phyloP scores from a whole-genome alignment of 2,797 vertebrate species.

The Labroides dimidiatus region DNA sequence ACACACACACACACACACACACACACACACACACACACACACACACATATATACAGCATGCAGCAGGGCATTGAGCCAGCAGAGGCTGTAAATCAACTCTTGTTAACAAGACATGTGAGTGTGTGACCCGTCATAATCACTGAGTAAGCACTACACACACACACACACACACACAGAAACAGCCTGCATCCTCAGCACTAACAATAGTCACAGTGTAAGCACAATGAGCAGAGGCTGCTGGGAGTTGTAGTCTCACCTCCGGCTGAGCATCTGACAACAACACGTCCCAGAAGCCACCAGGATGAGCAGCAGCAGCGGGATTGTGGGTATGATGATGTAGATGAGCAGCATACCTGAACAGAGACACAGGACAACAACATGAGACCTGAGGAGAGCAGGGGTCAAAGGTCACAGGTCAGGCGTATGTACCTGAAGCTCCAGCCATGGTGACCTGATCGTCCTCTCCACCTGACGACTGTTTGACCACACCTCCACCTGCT shows the following conservation, averaged over 20 bases:
- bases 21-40: constrained; percentile 16
- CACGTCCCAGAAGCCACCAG: constrained; percentile 95
- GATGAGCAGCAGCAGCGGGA: constrained; percentile 94
- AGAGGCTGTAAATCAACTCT: constrained; percentile 39
- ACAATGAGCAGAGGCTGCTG: constrained; percentile 6
- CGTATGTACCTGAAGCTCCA: constrained; percentile 82
- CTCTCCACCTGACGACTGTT: constrained; percentile 70
- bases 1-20: constrained; percentile 22
- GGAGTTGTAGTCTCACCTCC: constrained; percentile 83
- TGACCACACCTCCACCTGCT: constrained; percentile 79
- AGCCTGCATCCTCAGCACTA: constrained; percentile 8
- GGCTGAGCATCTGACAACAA: constrained; percentile 93
- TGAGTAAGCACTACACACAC: constrained; percentile 28
- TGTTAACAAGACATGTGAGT: constrained; percentile 33
- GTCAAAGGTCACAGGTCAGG: not conserved
- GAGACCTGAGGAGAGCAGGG: not conserved
- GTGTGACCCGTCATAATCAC: constrained; percentile 42
- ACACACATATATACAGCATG: not conserved
- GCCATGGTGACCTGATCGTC: constrained; percentile 86
- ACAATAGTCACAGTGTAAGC: no score
- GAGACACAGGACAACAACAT: not conserved
- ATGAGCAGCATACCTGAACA: constrained; percentile 92
- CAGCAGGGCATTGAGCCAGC: constrained; percentile 17
- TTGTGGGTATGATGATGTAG: constrained; percentile 94
- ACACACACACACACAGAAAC: constrained; percentile 6